phyloP scores from a whole-genome alignment of 2,797 vertebrate genomes.

The Acanthis flammea region DNA sequence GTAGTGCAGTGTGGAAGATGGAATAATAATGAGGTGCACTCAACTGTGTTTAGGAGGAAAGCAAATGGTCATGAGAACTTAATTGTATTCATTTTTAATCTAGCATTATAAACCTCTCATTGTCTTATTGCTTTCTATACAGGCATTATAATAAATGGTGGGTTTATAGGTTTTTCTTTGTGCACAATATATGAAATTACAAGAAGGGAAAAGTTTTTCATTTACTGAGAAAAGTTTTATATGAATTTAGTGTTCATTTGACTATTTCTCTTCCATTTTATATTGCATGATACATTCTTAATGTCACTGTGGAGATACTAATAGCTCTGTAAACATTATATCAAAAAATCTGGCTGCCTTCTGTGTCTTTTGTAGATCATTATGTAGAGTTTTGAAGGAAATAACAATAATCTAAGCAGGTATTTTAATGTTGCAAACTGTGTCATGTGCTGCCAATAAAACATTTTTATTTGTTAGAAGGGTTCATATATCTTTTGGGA shows the following conservation, averaged over 20 bases:
- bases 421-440: neutral
- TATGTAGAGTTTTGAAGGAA: neutral
- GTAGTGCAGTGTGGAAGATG: neutral
- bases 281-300: neutral
- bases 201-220: neutral
- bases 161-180: neutral
- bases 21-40: neutral
- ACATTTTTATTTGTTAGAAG: constrained; percentile 17
- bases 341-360: neutral
- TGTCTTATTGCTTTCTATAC: neutral
- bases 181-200: neutral
- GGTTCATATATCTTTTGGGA: neutral
- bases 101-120: neutral
- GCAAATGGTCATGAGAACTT: neutral
- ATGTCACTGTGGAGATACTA: neutral
- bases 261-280: constrained; percentile 1
- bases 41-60: neutral
- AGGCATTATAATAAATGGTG: neutral
- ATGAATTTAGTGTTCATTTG: constrained; percentile 22
- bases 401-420: neutral
- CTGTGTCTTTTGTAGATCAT: neutral
- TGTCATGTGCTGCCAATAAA: neutral
- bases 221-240: neutral
- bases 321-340: neutral
- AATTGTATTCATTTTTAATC: constrained; percentile 6